Percentiles rank a stretch among this genome's conserved stretches.
phyloP scores from a whole-genome alignment of 2,113 vertebrate species.

The Eonycteris spelaea region DNA sequence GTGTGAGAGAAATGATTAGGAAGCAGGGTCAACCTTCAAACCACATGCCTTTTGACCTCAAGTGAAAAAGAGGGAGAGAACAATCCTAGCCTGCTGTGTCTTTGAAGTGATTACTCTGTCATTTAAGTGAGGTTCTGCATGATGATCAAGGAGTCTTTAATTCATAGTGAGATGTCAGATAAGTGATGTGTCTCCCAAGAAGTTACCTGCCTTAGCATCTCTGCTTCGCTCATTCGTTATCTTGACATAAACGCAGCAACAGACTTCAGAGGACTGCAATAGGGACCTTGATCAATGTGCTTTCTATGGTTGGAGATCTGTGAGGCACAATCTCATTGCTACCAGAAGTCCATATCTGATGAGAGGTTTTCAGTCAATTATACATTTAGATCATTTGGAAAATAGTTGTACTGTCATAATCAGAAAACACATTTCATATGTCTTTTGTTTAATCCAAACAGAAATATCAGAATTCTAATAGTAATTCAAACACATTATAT shows the following conservation, averaged over 20 bases:
- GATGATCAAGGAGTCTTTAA: too few species aligned
- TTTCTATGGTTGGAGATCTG: neutral
- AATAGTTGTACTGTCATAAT: too few species aligned
- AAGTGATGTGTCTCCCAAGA: neutral
- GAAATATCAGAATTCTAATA: neutral
- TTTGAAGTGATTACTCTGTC: too few species aligned
- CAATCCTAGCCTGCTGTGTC: too few species aligned
- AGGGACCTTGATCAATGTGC: fast-evolving
- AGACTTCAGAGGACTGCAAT: neutral
- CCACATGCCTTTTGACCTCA: neutral
- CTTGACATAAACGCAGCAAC: neutral
- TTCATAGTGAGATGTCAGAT: too few species aligned
- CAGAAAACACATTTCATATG: too few species aligned
- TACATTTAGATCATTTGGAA: too few species aligned
- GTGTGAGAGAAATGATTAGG: neutral
- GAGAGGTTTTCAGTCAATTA: too few species aligned
- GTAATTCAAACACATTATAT: neutral
- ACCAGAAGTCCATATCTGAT: too few species aligned
- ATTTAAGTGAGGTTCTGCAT: too few species aligned
- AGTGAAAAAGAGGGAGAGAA: too few species aligned
- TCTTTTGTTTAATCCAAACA: neutral
- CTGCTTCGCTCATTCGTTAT: neutral
- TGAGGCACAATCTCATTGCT: neutral
- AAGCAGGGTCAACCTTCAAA: neutral
- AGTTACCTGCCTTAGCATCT: neutral